Base-by-base conservation (phyloP, 2,113 vertebrate species). In the Microtus pennsylvanicus region DNA sequence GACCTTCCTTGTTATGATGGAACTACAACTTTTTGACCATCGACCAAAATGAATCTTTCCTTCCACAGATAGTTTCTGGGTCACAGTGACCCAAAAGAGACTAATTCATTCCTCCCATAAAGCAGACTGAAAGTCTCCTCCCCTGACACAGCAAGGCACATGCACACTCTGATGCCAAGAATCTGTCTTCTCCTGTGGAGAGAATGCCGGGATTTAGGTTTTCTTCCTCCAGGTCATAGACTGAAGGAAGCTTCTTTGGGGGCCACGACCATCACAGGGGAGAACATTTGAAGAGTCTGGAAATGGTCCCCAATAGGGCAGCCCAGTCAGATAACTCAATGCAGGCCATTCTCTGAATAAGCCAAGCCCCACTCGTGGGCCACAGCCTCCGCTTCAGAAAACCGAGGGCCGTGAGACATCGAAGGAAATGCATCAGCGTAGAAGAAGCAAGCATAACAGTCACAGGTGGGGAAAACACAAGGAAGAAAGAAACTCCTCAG, bases 361-460 rank as follows among this genome's bases (percentile, higher is more conserved):
- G 9, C 45, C 26, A n/a, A 50, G 16, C 28, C 21, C 55, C 22
- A 5, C 50, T 92, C 70, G 3, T 10, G 0, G 47, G 28, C 55
- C 63, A 83, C 10, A 55, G 35, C 45, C 63, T 35, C 65, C 61
- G 76, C 33, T 70, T 30, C 67, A 58, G 87, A 82, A 28, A 61
- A 21, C 67, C 28, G 30, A 85, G 50, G 61, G 14, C 72, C 65
- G 74, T 21, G 17, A 50, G n/a, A n/a, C n/a, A n/a, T n/a, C n/a
- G n/a, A n/a, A n/a, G n/a, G 55, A 58, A 94, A 90, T 11, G 52
- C 26, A 90, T 52, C 38, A 63, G 61, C 28, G 35, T n/a, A 47
- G 85, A 86, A 86, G 42, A 30, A 86, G 45, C 87, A 30, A 81
- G 63, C 16, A 47, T 80, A 90, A 75, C 87, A 89, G 78, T 74